Conservation (phyloP, 2,113 vertebrate genomes). For the Solenodon paradoxus region DNA sequence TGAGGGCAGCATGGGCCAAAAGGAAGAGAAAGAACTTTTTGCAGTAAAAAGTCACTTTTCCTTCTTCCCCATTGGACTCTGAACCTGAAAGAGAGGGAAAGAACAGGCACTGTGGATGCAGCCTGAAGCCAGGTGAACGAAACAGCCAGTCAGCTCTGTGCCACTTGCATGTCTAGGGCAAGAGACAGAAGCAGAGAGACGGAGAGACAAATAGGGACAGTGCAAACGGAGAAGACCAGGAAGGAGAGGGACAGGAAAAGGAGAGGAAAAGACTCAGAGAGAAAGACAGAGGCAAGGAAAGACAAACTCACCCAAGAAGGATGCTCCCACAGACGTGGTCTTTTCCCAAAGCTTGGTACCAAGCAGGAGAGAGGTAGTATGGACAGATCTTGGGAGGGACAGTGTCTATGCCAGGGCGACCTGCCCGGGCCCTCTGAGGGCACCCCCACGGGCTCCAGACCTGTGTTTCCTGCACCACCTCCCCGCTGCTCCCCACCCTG, state of each 20-base stretch:
- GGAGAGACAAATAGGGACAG: not conserved
- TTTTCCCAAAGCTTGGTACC: not conserved
- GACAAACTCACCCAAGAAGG: not conserved
- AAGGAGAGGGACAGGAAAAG: not conserved
- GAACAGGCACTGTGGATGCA: not conserved
- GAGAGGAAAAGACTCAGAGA: conserved; percentile 6
- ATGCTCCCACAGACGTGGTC: not conserved
- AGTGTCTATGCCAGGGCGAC: accelerated
- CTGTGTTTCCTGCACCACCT: not conserved
- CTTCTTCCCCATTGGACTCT: not conserved
- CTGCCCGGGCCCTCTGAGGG: accelerated
- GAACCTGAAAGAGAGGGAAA: not conserved
- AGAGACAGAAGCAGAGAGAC: not conserved
- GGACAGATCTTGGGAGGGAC: no score
- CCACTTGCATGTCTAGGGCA: not conserved
- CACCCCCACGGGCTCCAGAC: not conserved
- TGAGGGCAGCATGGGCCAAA: not conserved
- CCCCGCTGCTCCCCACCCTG: accelerated
- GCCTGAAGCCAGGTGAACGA: not conserved
- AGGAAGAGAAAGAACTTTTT: not conserved
- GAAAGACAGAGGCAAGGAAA: not conserved
- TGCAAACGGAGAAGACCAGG: not conserved
- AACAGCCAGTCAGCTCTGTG: not conserved
- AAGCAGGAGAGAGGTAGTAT: not conserved
- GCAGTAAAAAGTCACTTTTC: not conserved